These are phyloP conservation scores for Drosophila kanekoi DNA, from an alignment of 2,888 invertebrate species.

Conservation along the genomic window DNA sequence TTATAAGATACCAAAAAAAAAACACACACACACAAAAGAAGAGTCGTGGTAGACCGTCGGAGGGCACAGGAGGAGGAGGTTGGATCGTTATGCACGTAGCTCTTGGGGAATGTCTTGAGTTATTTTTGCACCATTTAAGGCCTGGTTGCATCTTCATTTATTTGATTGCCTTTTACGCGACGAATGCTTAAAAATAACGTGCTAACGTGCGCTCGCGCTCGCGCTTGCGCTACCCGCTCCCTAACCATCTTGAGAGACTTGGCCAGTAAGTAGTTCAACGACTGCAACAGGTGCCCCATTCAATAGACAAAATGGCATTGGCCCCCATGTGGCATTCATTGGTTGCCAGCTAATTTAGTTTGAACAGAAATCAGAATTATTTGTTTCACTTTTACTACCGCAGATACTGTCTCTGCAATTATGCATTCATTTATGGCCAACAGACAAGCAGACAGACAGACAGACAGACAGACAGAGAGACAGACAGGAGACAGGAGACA, in stretches of 20 bases:
- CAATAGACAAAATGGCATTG: conserved; percentile 46
- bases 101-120: conserved; percentile 61
- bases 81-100: conserved; percentile 64
- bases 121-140: conserved; percentile 69
- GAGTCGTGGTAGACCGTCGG: background rate
- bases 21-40: background rate
- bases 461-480: conserved; percentile 35
- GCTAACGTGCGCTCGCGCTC: conserved; percentile 25
- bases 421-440: conserved; percentile 69
- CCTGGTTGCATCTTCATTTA: conserved; percentile 73
- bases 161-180: conserved; percentile 65
- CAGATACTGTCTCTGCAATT: conserved; percentile 39
- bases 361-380: conserved; percentile 50
- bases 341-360: conserved; percentile 8
- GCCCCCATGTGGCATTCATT: background rate
- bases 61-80: conserved; percentile 1
- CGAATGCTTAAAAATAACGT: conserved; percentile 48
- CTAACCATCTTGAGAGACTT: background rate
- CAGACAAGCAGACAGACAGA: conserved; percentile 33
- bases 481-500: conserved; percentile 12
- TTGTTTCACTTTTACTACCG: conserved; percentile 67
- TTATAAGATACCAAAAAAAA: conserved; percentile 17
- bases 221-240: conserved; percentile 12
- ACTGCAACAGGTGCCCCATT: conserved; percentile 62
- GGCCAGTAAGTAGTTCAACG: conserved; percentile 19